Base-by-base conservation (phyloP, 2,888 invertebrate species). In the Drosophila stalkeri region DNA sequence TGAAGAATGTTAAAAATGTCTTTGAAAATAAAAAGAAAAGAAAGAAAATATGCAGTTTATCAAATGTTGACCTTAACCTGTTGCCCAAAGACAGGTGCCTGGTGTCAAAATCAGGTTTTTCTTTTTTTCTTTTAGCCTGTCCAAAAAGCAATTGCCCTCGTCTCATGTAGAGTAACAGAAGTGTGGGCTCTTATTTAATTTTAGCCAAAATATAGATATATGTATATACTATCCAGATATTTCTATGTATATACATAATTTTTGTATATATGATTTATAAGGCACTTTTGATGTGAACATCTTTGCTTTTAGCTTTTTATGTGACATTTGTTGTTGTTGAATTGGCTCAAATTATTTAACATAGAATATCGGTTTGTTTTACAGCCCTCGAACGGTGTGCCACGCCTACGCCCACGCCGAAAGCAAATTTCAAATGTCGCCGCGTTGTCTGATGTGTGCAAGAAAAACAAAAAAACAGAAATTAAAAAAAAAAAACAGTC, bases 221-320 rank as follows among this genome's bases (percentile, higher is more conserved):
- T 44, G 16, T 61, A 18, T 33, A 33, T 18, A 2, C 6, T 51
- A 14, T 20, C 18, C 59, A 41, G 46, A 39, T 39, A 33, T 27
- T 23, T 49, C 12, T 16, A 49, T 37, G 67, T 49, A 56, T 77
- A 59, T 85, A 33, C 49, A 51, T 51, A 51, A 18, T 51, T 51
- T 72, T 64, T 63, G 64, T 63, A 27, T 6, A 66, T 77, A 69
- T 90, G 90, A 88, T 90, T 90, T 88, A 87, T 85, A 49, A 44
- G 35, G 70, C 59, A 68, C 80, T 78, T 89, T 88, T 88, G 88
- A 88, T 87, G 85, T 84, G 77, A 72, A 75, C 69, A 80, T 72
- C 68, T 80, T 80, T 80, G 67, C 56, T 64, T 57, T 72, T 69
- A 74, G 65, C 61, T 76, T 90, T 83, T 82, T 64, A 86, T 90